Percentiles rank a stretch among this genome's conserved stretches.
These are phyloP conservation scores for Penaeus vannamei DNA, from an alignment of 1,140 invertebrate genomes.

Conservation along the genomic window DNA sequence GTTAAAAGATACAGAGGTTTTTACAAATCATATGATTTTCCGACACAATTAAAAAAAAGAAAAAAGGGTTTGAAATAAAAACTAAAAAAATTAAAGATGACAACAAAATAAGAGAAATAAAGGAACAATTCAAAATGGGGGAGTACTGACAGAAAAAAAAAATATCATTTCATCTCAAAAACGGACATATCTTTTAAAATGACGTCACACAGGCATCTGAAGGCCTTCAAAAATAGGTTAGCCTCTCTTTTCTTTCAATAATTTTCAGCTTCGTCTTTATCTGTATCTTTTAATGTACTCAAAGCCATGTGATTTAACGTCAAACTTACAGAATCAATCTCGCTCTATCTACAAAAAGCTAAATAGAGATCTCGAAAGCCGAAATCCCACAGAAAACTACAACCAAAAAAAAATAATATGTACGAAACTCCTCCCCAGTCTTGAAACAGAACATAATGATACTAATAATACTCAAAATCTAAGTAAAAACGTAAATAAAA, in stretches of 20 bases:
- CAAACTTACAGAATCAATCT: slow-evolving; percentile 6
- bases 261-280: slow-evolving; percentile 4
- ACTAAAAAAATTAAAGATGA: no score
- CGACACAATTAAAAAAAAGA: no score
- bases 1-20: no score
- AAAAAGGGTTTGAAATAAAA: no score
- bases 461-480: slow-evolving; percentile 19
- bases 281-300: slow-evolving; percentile 57
- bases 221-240: not conserved
- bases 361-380: not conserved
- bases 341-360: slow-evolving; percentile 7
- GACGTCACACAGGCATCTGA: no score
- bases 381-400: slow-evolving; percentile 11
- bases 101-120: no score
- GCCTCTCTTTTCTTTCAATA: not conserved
- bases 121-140: no score
- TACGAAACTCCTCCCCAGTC: slow-evolving; percentile 42
- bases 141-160: no score
- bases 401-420: not conserved
- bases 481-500: slow-evolving; percentile 20
- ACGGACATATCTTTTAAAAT: no score
- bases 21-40: no score
- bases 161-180: no score
- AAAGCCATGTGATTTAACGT: not conserved
- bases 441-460: slow-evolving; percentile 46